Evolutionary conservation across 2,113 vertebrate species (phyloP).

Genomic region (Corapipo altera): DNA sequence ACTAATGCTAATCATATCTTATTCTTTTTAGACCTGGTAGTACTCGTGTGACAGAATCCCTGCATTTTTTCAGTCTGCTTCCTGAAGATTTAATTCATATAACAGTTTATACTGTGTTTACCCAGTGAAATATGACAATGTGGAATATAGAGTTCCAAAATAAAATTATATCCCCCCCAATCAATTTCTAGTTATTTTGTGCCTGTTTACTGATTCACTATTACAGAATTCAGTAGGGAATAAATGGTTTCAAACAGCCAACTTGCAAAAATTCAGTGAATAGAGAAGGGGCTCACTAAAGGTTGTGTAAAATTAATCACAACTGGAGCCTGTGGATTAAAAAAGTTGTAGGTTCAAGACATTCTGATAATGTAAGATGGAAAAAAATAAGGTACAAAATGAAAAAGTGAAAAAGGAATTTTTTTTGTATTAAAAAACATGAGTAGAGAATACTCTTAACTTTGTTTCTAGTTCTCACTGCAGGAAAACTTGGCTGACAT

Average conservation of each 20-base stretch:
- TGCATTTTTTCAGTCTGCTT: not conserved
- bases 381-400: not conserved
- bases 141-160: not conserved
- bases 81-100: not conserved
- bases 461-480: not conserved
- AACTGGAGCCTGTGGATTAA: not conserved
- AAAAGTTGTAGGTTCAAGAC: not conserved
- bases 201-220: not conserved
- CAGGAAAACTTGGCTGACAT: not conserved
- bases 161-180: not conserved
- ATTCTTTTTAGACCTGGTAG: not conserved
- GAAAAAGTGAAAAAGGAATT: not conserved
- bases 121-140: not conserved
- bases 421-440: not conserved
- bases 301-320: not conserved
- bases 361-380: not conserved
- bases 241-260: not conserved
- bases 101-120: not conserved
- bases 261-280: not conserved
- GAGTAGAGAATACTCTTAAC: not conserved
- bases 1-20: not conserved
- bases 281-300: not conserved
- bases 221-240: not conserved
- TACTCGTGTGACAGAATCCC: not conserved
- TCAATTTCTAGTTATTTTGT: not conserved